Evolutionary conservation across 1,140 invertebrate genomes (phyloP), one percentile per base, ranked within the genome.

Genomic region (Leptopilina boulardi): DNA sequence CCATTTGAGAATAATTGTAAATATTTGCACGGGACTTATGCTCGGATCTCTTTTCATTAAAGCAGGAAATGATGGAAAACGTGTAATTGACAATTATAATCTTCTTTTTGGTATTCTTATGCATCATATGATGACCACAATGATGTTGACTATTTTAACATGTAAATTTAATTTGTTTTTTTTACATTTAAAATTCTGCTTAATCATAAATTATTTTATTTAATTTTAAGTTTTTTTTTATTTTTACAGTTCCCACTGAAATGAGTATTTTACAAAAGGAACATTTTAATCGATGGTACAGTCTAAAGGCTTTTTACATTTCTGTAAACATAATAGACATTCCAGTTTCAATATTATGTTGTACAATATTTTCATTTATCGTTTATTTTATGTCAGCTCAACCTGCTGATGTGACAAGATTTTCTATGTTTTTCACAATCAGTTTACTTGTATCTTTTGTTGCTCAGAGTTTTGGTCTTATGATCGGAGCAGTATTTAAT

Each of bases 261-360:
- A 97, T 98, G 95, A 94, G 92, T 8, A 97, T 98, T 75, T 93
- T 99, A 82, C 93, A 95, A 19, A 96, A 98, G 86, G 98, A 99
- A 89, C 97, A 99, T 86, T 96, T 98, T 77, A 99, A 99, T 88
- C 94, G 97, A 87, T 99, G 98, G 98, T 99, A 99, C 91, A 98
- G 97, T 10, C 91, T 98, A 5, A 98, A 97, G 87, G 95, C 97
- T 6, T 99, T 97, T 85, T 99, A 98, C 85, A 92, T 95, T 34
- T 96, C 97, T 11, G 94, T 97, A 71, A 98, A 96, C 0, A 87
- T 99, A 42, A 94, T 98, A 0, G 96, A 97, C 84, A 88, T 96
- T 82, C 96, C 96, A 0, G 92, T 96, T 73, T 94, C 94, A 70
- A 93, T 96, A 54, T 51, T 96, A 3, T 94, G 95, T 76, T 97